Percentiles rank a stretch among this genome's conserved stretches.
phyloP scores from a whole-genome alignment of 2,888 invertebrate species.

The Hemithea aestivaria region DNA sequence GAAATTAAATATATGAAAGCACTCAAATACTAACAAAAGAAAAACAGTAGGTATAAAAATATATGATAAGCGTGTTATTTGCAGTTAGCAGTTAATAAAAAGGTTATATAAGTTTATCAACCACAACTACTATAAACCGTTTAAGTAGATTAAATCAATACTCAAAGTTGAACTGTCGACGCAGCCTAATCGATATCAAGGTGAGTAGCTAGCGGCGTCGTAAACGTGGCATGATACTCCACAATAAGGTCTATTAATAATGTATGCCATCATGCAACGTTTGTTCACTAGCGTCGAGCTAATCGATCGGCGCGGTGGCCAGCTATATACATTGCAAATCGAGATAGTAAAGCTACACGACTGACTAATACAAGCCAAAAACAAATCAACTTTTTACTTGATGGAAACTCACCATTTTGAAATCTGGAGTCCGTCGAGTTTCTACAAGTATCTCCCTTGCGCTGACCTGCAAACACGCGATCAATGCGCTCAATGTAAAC shows the following conservation, averaged over 20 bases:
- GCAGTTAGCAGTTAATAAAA: too few relatives aligned
- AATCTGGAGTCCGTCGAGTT: conserved; percentile 70
- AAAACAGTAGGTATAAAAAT: too few relatives aligned
- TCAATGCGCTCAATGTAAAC: conserved; percentile 67
- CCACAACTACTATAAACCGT: too few relatives aligned
- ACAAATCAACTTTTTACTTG: conserved; percentile 18
- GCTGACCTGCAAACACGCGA: conserved; percentile 75
- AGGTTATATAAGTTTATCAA: neutral
- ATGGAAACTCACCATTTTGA: conserved; percentile 64
- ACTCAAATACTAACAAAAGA: too few relatives aligned
- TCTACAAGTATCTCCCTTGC: conserved; percentile 73
- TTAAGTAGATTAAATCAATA: conserved; percentile 12
- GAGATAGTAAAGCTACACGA: conserved; percentile 15
- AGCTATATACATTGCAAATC: conserved; percentile 4
- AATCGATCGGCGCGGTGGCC: conserved; percentile 21
- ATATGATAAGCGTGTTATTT: too few relatives aligned
- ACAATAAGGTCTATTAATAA: conserved; percentile 57
- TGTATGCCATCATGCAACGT: conserved; percentile 59
- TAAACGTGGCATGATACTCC: conserved; percentile 50
- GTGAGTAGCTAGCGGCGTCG: conserved; percentile 47
- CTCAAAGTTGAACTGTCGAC: conserved; percentile 16
- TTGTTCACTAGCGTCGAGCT: conserved; percentile 39
- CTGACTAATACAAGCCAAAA: conserved; percentile 21
- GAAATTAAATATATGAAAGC: too few relatives aligned
- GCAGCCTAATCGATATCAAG: conserved; percentile 57